Evolutionary conservation across 2,113 vertebrate species (phyloP).

Genomic region (Serilophus lunatus): DNA sequence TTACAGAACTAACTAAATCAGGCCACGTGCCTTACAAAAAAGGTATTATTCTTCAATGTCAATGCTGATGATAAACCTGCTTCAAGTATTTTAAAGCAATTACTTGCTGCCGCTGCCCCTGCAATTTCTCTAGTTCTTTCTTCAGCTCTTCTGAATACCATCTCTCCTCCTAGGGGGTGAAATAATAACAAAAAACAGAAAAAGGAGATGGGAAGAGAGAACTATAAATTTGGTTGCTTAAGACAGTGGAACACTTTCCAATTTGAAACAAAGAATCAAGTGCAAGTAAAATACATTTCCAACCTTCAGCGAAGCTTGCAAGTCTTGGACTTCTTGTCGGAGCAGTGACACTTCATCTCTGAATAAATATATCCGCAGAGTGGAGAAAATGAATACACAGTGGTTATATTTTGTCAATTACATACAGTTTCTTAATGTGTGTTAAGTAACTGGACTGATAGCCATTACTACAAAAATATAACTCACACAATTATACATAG

Average conservation of each 20-base stretch:
- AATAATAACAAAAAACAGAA: neutral
- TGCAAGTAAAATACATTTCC: constrained; percentile 46
- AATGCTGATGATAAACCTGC: constrained; percentile 69
- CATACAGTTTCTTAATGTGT: neutral
- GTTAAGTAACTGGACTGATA: neutral
- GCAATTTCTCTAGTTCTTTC: constrained; percentile 97
- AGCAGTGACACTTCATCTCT: constrained; percentile 91
- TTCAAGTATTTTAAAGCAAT: constrained; percentile 86
- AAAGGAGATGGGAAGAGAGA: neutral
- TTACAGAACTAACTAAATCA: constrained; percentile 65
- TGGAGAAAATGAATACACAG: constrained; percentile 48
- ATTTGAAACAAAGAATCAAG: constrained; percentile 45
- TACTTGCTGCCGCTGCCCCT: constrained; percentile 98
- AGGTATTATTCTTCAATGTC: constrained; percentile 64
- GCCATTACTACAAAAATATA: neutral
- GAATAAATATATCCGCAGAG: constrained; percentile 23
- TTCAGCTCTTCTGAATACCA: constrained; percentile 98
- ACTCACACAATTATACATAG: neutral
- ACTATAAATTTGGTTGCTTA: constrained; percentile 21
- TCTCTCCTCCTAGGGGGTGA: constrained; percentile 85
- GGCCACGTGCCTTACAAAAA: constrained; percentile 69
- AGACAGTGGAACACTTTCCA: neutral
- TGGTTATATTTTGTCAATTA: constrained; percentile 6
- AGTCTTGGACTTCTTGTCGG: constrained; percentile 92
- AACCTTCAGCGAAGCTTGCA: constrained; percentile 94